Percentiles rank a stretch among this genome's conserved stretches.
phyloP scores from a whole-genome alignment of 2,113 vertebrate species.

The Eupsittula cactorum region DNA sequence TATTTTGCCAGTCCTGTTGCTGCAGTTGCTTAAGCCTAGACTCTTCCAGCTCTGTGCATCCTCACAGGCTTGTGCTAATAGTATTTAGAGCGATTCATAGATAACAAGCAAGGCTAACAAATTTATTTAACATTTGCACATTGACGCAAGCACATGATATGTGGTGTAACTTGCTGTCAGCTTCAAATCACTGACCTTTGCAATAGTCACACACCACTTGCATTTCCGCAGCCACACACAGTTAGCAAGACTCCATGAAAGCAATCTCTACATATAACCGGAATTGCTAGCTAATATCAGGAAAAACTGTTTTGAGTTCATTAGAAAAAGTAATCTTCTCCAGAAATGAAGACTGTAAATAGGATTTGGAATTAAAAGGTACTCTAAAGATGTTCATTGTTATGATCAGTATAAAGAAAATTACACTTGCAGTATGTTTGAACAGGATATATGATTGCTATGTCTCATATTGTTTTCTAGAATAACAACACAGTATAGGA shows the following conservation, averaged over 20 bases:
- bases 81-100: neutral
- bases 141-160: neutral
- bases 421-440: neutral
- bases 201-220: neutral
- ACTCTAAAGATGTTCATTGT: neutral
- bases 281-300: neutral
- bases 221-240: neutral
- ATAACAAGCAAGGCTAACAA: neutral
- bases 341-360: neutral
- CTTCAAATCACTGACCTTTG: neutral
- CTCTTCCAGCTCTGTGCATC: neutral
- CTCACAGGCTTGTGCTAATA: neutral
- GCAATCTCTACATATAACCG: rapidly evolving
- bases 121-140: neutral
- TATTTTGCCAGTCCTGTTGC: neutral
- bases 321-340: neutral
- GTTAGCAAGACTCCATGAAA: neutral
- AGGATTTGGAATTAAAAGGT: neutral
- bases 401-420: neutral
- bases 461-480: neutral
- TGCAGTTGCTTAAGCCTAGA: neutral
- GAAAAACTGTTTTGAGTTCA: neutral
- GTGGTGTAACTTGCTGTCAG: neutral
- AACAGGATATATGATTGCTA: neutral
- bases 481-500: neutral